A percentile compares a stretch with the other conserved stretches of the same genome.
These are phyloP conservation scores for Panonychus citri DNA, from an alignment of 1,140 invertebrate genomes.

Conservation along the genomic window DNA sequence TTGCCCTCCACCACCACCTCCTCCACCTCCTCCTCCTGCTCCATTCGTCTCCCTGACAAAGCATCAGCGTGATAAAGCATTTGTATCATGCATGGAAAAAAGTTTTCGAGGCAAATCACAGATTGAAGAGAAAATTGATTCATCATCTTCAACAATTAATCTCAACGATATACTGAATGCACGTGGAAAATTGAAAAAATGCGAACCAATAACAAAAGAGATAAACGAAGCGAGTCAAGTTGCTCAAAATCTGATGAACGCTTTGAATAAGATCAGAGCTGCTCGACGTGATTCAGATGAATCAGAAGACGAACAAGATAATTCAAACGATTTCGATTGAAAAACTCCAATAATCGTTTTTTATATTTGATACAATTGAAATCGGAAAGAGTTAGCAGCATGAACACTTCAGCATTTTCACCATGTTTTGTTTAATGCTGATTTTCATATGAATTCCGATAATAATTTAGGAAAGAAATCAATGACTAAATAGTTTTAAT, in stretches of 20 bases:
- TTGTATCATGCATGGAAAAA: neutral
- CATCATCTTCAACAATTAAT: neutral
- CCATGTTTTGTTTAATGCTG: too few relatives aligned
- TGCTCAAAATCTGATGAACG: neutral
- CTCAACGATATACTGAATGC: constrained; percentile 10
- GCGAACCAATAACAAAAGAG: neutral
- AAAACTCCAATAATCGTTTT: too few relatives aligned
- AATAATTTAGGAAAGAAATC: too few relatives aligned
- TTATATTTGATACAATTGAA: too few relatives aligned
- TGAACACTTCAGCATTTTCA: too few relatives aligned
- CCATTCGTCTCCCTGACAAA: neutral
- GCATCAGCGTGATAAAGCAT: neutral
- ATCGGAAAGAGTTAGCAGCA: too few relatives aligned
- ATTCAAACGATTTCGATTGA: too few relatives aligned
- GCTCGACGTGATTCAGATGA: neutral
- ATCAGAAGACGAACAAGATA: too few relatives aligned
- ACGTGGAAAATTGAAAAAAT: constrained; percentile 5
- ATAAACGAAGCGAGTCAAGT: neutral
- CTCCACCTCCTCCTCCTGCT: neutral
- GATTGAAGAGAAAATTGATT: neutral
- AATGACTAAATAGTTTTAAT: too few relatives aligned
- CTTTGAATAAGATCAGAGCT: neutral
- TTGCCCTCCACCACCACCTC: neutral
- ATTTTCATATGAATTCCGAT: too few relatives aligned
- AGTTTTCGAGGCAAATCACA: neutral